Evolutionary conservation across 1,140 invertebrate species (phyloP).

Genomic region (Drosophila lowei): DNA sequence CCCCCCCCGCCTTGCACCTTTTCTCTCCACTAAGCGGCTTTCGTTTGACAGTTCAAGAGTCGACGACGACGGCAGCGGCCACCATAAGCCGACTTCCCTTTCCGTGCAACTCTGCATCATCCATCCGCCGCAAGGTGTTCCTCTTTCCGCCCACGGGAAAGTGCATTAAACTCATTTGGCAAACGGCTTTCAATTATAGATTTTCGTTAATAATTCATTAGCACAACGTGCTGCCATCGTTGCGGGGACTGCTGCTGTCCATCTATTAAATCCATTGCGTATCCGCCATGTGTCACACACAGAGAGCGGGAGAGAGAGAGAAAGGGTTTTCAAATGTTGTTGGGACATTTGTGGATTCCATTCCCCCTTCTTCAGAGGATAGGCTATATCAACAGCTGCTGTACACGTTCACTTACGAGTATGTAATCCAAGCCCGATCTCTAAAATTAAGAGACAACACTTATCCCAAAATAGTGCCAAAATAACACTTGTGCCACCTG

Average conservation of each 20-base stretch:
- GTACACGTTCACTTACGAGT: too few species aligned
- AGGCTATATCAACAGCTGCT: too few species aligned
- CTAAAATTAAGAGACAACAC: too few species aligned
- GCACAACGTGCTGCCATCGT: slow-evolving; percentile 63
- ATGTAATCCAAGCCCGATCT: too few species aligned
- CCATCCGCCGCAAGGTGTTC: too few species aligned
- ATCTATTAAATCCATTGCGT: slow-evolving; percentile 12
- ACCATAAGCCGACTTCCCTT: slow-evolving; percentile 1
- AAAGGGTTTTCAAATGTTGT: slow-evolving; percentile 3
- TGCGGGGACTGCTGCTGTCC: not conserved
- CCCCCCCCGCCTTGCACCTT: slow-evolving; percentile 1
- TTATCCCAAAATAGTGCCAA: too few species aligned
- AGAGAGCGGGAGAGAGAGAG: not conserved
- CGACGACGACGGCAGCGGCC: slow-evolving; percentile 6
- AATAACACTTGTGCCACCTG: too few species aligned
- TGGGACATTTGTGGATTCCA: too few species aligned
- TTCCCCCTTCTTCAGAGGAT: too few species aligned
- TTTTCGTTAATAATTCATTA: slow-evolving; percentile 78
- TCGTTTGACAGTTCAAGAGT: slow-evolving; percentile 66
- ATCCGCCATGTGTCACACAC: slow-evolving; percentile 54
- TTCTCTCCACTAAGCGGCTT: slow-evolving; percentile 63
- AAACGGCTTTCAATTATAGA: slow-evolving; percentile 78
- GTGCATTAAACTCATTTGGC: slow-evolving; percentile 77
- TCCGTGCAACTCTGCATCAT: not conserved
- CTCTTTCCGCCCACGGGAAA: too few species aligned